Conservation (phyloP, 2,888 invertebrate genomes). For the Epinotia demarniana region DNA sequence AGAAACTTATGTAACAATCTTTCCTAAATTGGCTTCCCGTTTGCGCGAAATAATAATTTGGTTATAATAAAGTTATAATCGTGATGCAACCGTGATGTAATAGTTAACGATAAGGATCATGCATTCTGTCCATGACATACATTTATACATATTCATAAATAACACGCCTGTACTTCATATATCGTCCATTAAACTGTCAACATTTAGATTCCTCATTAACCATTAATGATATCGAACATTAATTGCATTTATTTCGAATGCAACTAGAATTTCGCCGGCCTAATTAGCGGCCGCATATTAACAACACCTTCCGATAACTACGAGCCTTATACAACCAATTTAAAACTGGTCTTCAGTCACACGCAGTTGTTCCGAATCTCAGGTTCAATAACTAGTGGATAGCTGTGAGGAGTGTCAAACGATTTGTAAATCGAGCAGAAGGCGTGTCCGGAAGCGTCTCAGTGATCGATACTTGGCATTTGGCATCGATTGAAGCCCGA, state of each 20-base stretch:
- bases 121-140: too few species aligned
- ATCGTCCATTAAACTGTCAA: neutral
- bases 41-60: too few species aligned
- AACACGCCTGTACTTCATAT: neutral
- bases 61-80: too few species aligned
- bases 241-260: neutral
- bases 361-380: neutral
- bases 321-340: neutral
- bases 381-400: neutral
- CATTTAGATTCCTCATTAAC: too few species aligned
- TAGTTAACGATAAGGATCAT: too few species aligned
- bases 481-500: slow-evolving; percentile 44
- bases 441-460: slow-evolving; percentile 39
- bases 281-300: neutral
- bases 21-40: too few species aligned
- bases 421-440: neutral
- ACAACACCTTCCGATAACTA: neutral
- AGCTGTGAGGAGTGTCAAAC: neutral
- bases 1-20: too few species aligned
- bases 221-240: neutral
- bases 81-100: too few species aligned
- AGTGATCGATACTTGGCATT: slow-evolving; percentile 46
- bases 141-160: too few species aligned
- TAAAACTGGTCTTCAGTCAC: neutral
- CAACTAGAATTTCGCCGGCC: neutral